Base-by-base conservation (phyloP, 2,113 vertebrate species). In the Axis porcinus region DNA sequence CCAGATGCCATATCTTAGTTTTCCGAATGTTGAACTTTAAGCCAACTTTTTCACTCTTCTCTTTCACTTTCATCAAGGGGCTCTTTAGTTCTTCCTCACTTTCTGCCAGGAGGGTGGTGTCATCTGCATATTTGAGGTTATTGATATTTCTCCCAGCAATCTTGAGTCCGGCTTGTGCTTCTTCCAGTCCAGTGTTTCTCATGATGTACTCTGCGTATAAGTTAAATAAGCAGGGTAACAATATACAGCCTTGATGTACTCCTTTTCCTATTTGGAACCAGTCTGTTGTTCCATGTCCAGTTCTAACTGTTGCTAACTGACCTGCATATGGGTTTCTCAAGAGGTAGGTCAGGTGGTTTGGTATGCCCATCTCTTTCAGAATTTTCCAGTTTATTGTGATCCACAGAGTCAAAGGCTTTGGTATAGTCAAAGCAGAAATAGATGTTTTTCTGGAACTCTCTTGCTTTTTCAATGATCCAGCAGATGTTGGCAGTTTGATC, bases 221-320 rank as follows among this genome's bases (percentile, higher is more conserved):
- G 30, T 64, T n/a, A 64, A 64, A 64, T 64, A 64, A 64, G 62
- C 30, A 64, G 30, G 15, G 62, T 64, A 15, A 64, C 15, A 64
- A 64, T 64, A 64, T n/a, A 17, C 3, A n/a, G 15, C 15, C 15
- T n/a, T n/a, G 16, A 64, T 0, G 7, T 2, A n/a, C 30, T n/a
- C 7, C 33, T 64, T n/a, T 64, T 64, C 62, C 15, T n/a, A 64
- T 64, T 64, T 64, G 62, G 33, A 64, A 64, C 7, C 15, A n/a
- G 7, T 17, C 15, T 64, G 30, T n/a, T 64, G 30, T 64, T n/a
- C 62, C 3, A 17, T n/a, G 1, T n/a, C 15, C 14, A 64, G 62
- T 64, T 64, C 30, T 64, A n/a, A 9, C 15, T 64, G 7, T 17
- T 64, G 62, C 30, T 64, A 17, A 30, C 30, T 64, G 30, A n/a